Base-by-base conservation (phyloP, 2,797 vertebrate species). In the Aulostomus chinensis region DNA sequence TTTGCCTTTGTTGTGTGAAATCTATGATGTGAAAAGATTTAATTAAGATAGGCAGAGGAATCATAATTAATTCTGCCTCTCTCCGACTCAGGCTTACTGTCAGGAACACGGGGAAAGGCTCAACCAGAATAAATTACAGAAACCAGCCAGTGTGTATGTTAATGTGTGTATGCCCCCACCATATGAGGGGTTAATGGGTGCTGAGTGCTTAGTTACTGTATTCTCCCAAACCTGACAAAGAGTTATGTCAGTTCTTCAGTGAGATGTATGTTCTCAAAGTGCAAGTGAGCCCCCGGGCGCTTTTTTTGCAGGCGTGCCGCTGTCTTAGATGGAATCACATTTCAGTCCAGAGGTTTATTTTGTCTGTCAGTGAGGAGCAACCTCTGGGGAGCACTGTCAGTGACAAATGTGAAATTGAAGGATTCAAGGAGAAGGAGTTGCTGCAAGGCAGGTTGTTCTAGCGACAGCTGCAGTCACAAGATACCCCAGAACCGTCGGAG, bases 11-110 rank as follows among this genome's bases (percentile, higher is more conserved):
- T 89, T 91, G 83, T 90, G 68, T 68, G 68, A 85, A 91, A 91
- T 90, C 84, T 81, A 69, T 85, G 85, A 91, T 86, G 86, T 85
- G 84, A 88, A 86, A 90, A 91, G 89, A 92, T 93, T 92, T 92
- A 90, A 91, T 92, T 93, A 92, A 91, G 92, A 93, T 92, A 89
- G 78, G 73, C 68, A 8, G 39, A 83, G 81, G 68, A 84, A 77
- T 82, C 81, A 84, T 91, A 90, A 92, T 92, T 90, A 91, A 91
- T 89, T 91, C 78, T 68, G 78, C 59, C 78, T 68, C 74, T 82
- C 63, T 79, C 67, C 25, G 63, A 78, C 62, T 75, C 57, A 61
- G 73, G 78, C 76, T 68, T 85, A 85, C 85, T 84, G 86, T 89
- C 87, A 86, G 86, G 78, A 89, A 89, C 82, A 82, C 77, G 82